Base-by-base conservation (phyloP, 37 sponge, comb jelly and placozoan species). In the Geodia barretti region DNA sequence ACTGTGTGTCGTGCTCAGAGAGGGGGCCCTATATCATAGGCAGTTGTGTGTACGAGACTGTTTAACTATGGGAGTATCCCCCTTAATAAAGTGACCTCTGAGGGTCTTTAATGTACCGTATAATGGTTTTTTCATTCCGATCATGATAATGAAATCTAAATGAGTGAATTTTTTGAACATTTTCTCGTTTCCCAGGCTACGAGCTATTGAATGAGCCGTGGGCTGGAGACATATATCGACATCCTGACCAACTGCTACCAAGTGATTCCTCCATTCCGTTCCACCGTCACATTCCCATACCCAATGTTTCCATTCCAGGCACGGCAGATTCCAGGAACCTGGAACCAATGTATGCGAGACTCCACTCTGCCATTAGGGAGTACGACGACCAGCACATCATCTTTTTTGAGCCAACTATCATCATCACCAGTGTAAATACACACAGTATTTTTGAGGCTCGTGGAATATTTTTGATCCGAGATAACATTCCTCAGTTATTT, bases 121-220 rank as follows among this genome's bases (percentile, higher is more conserved):
- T n/a, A n/a, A n/a, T n/a, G n/a, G n/a, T n/a, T n/a, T n/a, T n/a
- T n/a, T n/a, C n/a, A n/a, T n/a, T n/a, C n/a, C n/a, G n/a, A n/a
- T n/a, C n/a, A n/a, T n/a, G n/a, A n/a, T n/a, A n/a, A n/a, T n/a
- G n/a, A n/a, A n/a, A n/a, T n/a, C n/a, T n/a, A n/a, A n/a, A n/a
- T n/a, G n/a, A n/a, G 14, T 47, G 54, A 7, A 17, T 47, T 17
- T 47, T 47, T 17, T 47, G 54, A 47, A 14, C 7, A 47, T 17
- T 47, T 7, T 47, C 21, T 31, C 32, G 1, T 31, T 47, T 47
- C 14, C 14, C 40, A 77, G 90, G 92, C 20, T 95, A 91, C 72
- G 95, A 95, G 75, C 89, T 95, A 54, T n/a, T 95, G 4, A 95
- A 95, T 78, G 95, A 95, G 42, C 95, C 95, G 5, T 95, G 95